Conservation (phyloP, 2,888 invertebrate species). For the Galerucella nymphaeae region DNA sequence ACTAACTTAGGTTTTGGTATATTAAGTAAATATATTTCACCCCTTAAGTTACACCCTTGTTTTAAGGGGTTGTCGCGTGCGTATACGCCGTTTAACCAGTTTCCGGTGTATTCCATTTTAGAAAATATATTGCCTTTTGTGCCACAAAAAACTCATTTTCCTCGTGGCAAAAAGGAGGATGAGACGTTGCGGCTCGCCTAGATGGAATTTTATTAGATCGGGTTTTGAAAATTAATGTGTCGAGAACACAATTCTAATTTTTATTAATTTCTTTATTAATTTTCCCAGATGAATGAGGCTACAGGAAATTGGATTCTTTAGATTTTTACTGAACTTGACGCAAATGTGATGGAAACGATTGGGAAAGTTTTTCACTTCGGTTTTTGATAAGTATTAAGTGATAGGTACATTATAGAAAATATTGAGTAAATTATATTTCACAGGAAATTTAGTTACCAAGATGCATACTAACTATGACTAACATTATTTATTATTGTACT, state of each 20-base stretch:
- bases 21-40: conserved; percentile 40
- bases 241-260: conserved; percentile 38
- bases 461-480: background rate
- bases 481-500: background rate
- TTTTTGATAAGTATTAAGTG: conserved; percentile 5
- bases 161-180: conserved; percentile 29
- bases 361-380: background rate
- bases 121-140: conserved; percentile 48
- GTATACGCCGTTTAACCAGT: conserved; percentile 49
- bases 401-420: background rate
- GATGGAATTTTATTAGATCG: conserved; percentile 34
- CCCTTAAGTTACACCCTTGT: conserved; percentile 38
- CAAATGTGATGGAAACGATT: conserved; percentile 21
- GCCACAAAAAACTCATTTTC: conserved; percentile 46
- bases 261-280: conserved; percentile 37
- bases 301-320: conserved; percentile 36
- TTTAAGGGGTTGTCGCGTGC: conserved; percentile 56
- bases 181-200: conserved; percentile 24
- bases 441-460: background rate
- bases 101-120: conserved; percentile 53
- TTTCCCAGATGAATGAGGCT: conserved; percentile 31
- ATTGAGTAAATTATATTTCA: background rate
- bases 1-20: background rate
- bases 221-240: conserved; percentile 41
- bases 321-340: conserved; percentile 31